Base-by-base conservation (phyloP, 2,888 invertebrate species). In the Timema cristinae region DNA sequence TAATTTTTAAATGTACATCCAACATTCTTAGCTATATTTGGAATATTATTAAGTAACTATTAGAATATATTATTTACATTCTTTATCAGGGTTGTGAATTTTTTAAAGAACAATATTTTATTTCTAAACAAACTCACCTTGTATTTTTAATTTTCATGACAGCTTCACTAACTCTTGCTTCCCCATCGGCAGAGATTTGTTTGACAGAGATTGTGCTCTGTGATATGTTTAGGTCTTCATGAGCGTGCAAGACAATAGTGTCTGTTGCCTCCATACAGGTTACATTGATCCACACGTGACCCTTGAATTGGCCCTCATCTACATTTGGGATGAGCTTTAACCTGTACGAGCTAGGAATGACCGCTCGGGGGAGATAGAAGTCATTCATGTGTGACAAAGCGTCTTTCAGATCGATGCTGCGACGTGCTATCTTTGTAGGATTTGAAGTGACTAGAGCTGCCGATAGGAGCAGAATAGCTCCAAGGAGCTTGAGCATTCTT, bases 271-370 rank as follows among this genome's bases (percentile, higher is more conserved):
- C 83, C 48, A 85, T 82, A 86, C 91, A 91, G 2, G 87, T 89
- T 15, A 91, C 82, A 78, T 90, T 89, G 75, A 93, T 91, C 76
- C 84, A 85, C 0, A 93, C 89, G 69, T 84, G 83, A 0, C 93
- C 93, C 71, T 85, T 86, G 79, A 91, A 93, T 11, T 85, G 83
- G 0, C 86, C 87, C 69, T 90, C 87, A 54, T 87, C 87, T 0
- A 89, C 82, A 73, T 87, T 87, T 0, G 92, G 91, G 72, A 89
- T 86, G 8, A 93, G 79, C 71, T 89, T 86, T 50, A 93, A 78
- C 47, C 85, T 84, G 79, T 93, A 93, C 6, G 85, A 87, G 0
- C 84, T 86, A 0, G 93, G 92, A 50, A 85, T 82, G 1, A 92
- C 84, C 49, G 87, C 85, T 73, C 86, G 86, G 0, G 89, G 87